A percentile compares a stretch with the other conserved stretches of the same genome.
phyloP scores from a whole-genome alignment of 2,888 invertebrate species.

The Ormia ochracea region DNA sequence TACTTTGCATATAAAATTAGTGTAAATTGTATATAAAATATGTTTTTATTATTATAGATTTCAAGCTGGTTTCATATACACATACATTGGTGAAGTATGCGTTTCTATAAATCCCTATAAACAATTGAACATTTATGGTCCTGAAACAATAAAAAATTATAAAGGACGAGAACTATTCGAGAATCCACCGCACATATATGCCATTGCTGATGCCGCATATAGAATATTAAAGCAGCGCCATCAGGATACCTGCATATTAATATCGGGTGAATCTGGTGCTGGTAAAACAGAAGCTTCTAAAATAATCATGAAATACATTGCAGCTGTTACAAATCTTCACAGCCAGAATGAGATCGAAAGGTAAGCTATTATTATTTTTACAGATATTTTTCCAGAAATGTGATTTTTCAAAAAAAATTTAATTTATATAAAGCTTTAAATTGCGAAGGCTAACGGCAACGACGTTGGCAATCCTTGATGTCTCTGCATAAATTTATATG shows the following conservation, averaged over 20 bases:
- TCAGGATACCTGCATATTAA: constrained; percentile 97
- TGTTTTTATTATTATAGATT: constrained; percentile 80
- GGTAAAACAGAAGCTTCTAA: constrained; percentile 99
- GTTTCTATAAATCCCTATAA: constrained; percentile 98
- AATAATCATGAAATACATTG: constrained; percentile 98
- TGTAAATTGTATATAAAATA: neutral
- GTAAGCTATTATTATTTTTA: too few species aligned
- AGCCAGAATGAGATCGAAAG: constrained; percentile 97
- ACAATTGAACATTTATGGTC: constrained; percentile 93
- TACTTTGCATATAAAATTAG: neutral
- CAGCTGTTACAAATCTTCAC: constrained; percentile 95
- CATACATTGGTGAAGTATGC: constrained; percentile 98
- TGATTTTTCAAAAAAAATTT: too few species aligned
- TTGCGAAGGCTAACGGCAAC: too few species aligned
- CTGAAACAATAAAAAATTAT: constrained; percentile 91
- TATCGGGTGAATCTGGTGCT: constrained; percentile 97
- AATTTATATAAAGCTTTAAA: too few species aligned
- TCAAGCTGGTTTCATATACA: constrained; percentile 94
- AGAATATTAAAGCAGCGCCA: constrained; percentile 93
- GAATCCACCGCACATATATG: constrained; percentile 96
- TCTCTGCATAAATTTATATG: too few species aligned
- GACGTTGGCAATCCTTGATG: too few species aligned
- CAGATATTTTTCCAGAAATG: too few species aligned
- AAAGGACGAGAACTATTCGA: constrained; percentile 97
- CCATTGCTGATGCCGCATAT: constrained; percentile 98